Evolutionary conservation across 2,888 invertebrate species (phyloP).

Genomic region (Eremobia ochroleuca): DNA sequence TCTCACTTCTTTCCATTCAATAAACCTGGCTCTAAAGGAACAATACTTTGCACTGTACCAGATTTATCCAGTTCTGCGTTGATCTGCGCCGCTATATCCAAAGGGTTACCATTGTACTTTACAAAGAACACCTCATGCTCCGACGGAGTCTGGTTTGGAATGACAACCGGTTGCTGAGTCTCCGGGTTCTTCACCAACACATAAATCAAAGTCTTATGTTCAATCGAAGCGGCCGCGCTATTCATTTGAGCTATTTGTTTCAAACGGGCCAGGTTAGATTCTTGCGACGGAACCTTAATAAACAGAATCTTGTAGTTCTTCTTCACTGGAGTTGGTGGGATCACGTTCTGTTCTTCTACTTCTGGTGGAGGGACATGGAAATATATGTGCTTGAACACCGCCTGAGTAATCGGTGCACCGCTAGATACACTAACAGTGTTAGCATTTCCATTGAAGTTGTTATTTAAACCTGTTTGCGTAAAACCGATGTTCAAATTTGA

Average conservation of each 20-base stretch:
- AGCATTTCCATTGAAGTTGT: conserved; percentile 15
- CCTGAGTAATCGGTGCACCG: conserved; percentile 71
- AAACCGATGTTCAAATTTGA: conserved; percentile 23
- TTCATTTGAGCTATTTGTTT: conserved; percentile 91
- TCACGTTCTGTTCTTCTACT: conserved; percentile 90
- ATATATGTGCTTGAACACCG: conserved; percentile 93
- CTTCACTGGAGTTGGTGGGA: conserved; percentile 88
- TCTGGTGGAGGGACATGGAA: conserved; percentile 94
- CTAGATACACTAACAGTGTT: background rate
- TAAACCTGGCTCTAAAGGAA: conserved; percentile 67
- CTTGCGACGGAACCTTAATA: conserved; percentile 94
- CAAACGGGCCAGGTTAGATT: conserved; percentile 70
- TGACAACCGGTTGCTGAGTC: conserved; percentile 81
- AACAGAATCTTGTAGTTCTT: conserved; percentile 95
- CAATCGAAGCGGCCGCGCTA: conserved; percentile 90
- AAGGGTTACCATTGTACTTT: conserved; percentile 84
- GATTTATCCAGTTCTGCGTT: conserved; percentile 59
- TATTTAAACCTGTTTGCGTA: conserved; percentile 6
- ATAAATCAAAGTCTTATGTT: conserved; percentile 94
- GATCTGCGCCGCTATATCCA: conserved; percentile 59
- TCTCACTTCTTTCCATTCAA: conserved; percentile 60
- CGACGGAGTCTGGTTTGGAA: conserved; percentile 65
- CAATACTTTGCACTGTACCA: conserved; percentile 55
- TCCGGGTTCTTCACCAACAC: conserved; percentile 94
- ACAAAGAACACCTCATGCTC: conserved; percentile 95